Evolutionary conservation across 2,888 invertebrate genomes (phyloP).

Genomic region (Neuroscelio doddi): DNA sequence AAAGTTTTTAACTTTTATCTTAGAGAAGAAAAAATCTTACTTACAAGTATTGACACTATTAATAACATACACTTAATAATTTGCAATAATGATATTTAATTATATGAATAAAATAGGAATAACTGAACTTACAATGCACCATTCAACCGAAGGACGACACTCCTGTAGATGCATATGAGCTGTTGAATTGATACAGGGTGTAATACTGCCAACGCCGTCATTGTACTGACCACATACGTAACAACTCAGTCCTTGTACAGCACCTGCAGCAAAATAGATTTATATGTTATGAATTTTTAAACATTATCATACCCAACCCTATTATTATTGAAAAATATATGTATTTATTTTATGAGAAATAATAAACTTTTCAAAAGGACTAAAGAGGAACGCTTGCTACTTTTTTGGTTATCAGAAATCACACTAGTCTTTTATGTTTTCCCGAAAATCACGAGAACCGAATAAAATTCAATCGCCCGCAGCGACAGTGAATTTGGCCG

Average conservation of each 20-base stretch:
- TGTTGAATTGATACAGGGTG: constrained; percentile 85
- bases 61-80: too few relatives aligned
- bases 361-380: too few relatives aligned
- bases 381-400: not conserved
- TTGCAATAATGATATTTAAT: too few relatives aligned
- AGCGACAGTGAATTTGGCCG: constrained; percentile 3
- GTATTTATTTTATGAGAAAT: too few relatives aligned
- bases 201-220: constrained; percentile 89
- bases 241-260: constrained; percentile 76
- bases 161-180: constrained; percentile 79
- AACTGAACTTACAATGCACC: constrained; percentile 83
- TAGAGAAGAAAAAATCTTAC: too few relatives aligned
- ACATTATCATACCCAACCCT: too few relatives aligned
- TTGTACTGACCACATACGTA: constrained; percentile 89
- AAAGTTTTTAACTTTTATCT: not conserved
- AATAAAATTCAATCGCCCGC: constrained; percentile 19
- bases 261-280: too few relatives aligned
- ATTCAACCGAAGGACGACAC: constrained; percentile 78
- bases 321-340: too few relatives aligned
- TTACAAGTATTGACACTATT: too few relatives aligned
- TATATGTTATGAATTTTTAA: too few relatives aligned
- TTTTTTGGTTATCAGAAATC: not conserved
- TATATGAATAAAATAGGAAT: too few relatives aligned
- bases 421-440: not conserved
- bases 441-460: constrained; percentile 1